These are phyloP conservation scores for Philhelius pedissequus DNA, from an alignment of 2,888 invertebrate species.

Conservation along the genomic window DNA sequence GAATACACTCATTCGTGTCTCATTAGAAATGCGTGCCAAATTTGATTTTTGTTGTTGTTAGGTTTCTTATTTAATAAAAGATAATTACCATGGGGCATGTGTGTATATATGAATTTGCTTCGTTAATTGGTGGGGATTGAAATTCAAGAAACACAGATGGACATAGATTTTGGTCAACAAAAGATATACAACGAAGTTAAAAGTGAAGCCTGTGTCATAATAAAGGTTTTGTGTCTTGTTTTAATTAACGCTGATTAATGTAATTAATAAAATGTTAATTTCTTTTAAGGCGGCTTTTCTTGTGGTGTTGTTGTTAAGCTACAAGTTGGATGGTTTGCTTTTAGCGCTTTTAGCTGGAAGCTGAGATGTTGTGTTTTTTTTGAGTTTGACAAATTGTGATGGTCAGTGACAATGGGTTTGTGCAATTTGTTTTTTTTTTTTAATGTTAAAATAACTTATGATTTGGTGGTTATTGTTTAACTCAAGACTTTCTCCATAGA, in stretches of 20 bases:
- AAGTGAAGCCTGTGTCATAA: constrained; percentile 1
- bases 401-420: constrained; percentile 31
- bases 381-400: constrained; percentile 45
- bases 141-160: constrained; percentile 50
- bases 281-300: constrained; percentile 29
- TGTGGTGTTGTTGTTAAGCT: neutral
- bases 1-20: constrained; percentile 52
- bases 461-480: neutral
- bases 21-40: constrained; percentile 64
- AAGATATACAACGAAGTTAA: neutral
- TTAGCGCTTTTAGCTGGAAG: neutral
- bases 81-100: constrained; percentile 23
- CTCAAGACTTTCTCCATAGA: neutral
- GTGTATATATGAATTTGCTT: constrained; percentile 47
- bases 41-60: constrained; percentile 24
- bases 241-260: constrained; percentile 65
- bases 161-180: constrained; percentile 8
- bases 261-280: constrained; percentile 51
- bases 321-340: neutral
- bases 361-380: neutral
- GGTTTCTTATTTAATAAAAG: neutral
- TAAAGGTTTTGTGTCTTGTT: constrained; percentile 40
- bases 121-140: constrained; percentile 63
- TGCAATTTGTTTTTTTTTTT: constrained; percentile 33
- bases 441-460: neutral